A percentile compares a stretch with the other conserved stretches of the same genome.
Conservation (phyloP, 2,113 vertebrate genomes). For the Xyliphius kryptos region DNA sequence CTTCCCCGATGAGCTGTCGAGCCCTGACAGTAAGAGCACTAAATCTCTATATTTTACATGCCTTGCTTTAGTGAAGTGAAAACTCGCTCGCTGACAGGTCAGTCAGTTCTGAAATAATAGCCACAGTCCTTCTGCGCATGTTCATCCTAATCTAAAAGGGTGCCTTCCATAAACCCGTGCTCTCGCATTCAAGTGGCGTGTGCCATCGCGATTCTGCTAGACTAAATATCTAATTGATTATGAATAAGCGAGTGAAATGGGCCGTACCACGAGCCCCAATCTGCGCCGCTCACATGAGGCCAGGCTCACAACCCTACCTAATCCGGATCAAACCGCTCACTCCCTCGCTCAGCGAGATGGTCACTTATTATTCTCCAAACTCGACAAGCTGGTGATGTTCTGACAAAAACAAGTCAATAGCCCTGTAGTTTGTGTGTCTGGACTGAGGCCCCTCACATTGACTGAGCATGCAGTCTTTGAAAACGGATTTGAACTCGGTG, state of each 20-base stretch:
- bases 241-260: conserved; percentile 23
- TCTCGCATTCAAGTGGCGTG: conserved; percentile 1
- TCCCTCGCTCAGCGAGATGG: too few species aligned
- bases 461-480: background rate
- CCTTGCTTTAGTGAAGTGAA: background rate
- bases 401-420: conserved; percentile 23
- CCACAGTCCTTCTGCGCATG: background rate
- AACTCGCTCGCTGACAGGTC: conserved; percentile 8
- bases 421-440: conserved; percentile 2
- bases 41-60: background rate
- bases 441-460: conserved; percentile 4
- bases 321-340: conserved; percentile 23
- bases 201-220: conserved; percentile 5
- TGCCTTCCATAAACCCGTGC: background rate
- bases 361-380: conserved; percentile 15
- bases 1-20: conserved; percentile 9
- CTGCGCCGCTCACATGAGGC: conserved; percentile 3
- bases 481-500: conserved; percentile 3
- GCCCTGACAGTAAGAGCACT: conserved; percentile 5
- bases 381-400: conserved; percentile 6
- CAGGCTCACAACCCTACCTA: conserved; percentile 3
- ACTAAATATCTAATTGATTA: conserved; percentile 35
- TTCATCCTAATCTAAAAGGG: background rate
- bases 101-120: conserved; percentile 25
- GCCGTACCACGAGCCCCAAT: conserved; percentile 9